Base-by-base conservation (phyloP, 2,888 invertebrate genomes). In the Agriopis aurantiaria region DNA sequence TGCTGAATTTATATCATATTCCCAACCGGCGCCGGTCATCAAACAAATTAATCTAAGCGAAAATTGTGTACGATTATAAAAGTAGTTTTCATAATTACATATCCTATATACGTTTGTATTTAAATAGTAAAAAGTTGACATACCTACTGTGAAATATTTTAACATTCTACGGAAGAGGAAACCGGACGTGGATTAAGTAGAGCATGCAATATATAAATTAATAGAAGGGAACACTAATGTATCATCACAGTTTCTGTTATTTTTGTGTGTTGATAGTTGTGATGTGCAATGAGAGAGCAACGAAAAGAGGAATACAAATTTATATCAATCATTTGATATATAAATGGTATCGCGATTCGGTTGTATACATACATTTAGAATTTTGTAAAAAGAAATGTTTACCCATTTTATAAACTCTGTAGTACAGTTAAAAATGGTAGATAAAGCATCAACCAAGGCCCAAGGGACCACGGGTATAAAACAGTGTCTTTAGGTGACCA, bases 131-230 rank as follows among this genome's bases (percentile, higher is more conserved):
- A 52, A 33, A 3, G 33, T 33, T 33, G 33, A 33, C 17, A 12
- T 2, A 12, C 46, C 9, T 46, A 46, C 11, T 40, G 49, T 60
- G 46, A 55, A 60, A 48, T 40, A 46, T 60, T 60, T 17, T 23
- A 62, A 33, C 23, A 60, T 48, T 46, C 11, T 59, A 45, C 66
- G 48, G 66, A 52, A 66, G 60, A 60, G 60, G 67, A 67, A 67
- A 67, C 49, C 56, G 67, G 67, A 67, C 56, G 56, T 56, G 41
- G 56, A 62, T 14, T 67, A 67, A 45, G 61, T 67, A 67, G 67
- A 61, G 67, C 67, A 45, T 61, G 61, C 33, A 62, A 33, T 51
- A 46, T 62, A 52, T 33, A 61, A 49, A 48, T 12, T 43, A 33
- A 17, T 49, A 11, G 55, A 67, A 56, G 56, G 14, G 67, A 56